Percentiles rank a stretch among this genome's conserved stretches.
These are phyloP conservation scores for Lepeophtheirus nordmannii DNA, from an alignment of 2,888 invertebrate genomes.

Conservation along the genomic window DNA sequence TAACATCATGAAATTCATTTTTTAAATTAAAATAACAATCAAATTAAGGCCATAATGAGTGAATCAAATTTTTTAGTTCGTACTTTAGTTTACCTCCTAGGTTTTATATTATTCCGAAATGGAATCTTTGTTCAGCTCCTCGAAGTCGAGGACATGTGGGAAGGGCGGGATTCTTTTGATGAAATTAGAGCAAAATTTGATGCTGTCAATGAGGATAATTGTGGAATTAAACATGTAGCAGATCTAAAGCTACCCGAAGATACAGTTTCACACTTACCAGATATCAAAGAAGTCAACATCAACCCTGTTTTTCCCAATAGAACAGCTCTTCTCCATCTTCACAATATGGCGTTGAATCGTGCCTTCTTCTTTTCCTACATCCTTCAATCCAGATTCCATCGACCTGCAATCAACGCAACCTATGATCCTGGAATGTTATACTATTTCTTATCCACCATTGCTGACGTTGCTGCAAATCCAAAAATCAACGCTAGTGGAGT, in stretches of 20 bases:
- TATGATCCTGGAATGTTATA: constrained; percentile 98
- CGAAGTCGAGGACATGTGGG: constrained; percentile 44
- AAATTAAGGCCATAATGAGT: neutral
- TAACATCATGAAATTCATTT: neutral
- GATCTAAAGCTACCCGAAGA: constrained; percentile 69
- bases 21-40: neutral
- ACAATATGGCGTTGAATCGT: constrained; percentile 88
- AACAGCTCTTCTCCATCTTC: constrained; percentile 75
- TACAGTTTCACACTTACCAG: constrained; percentile 74
- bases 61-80: neutral
- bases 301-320: constrained; percentile 88
- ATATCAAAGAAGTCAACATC: constrained; percentile 81
- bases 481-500: constrained; percentile 81
- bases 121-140: constrained; percentile 7
- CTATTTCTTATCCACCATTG: constrained; percentile 80
- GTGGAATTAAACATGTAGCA: constrained; percentile 34
- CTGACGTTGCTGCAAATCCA: constrained; percentile 82
- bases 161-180: constrained; percentile 72
- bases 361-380: constrained; percentile 93
- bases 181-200: constrained; percentile 68
- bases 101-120: neutral
- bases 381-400: constrained; percentile 70
- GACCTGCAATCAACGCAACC: constrained; percentile 75
- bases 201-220: constrained; percentile 68
- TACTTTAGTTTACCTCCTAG: neutral